Base-by-base conservation (phyloP, 2,888 invertebrate species). In the Eupithecia centaureata region DNA sequence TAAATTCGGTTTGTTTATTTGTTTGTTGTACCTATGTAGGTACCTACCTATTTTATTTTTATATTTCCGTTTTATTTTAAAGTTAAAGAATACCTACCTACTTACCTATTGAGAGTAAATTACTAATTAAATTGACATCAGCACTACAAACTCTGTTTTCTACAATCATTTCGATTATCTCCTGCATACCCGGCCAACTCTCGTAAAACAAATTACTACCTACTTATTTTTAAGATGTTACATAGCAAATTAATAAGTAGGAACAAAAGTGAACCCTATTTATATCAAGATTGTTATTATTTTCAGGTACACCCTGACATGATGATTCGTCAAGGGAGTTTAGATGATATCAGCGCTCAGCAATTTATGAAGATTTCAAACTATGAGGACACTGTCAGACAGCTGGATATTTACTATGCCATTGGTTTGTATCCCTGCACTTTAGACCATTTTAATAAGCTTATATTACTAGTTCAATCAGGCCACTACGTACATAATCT, bases 341-440 rank as follows among this genome's bases (percentile, higher is more conserved):
- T 96, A 76, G 97, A 97, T 79, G 97, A 97, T 76, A 94, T 96
- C 68, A 96, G 96, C 88, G 93, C 96, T 59, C 97, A 97, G 81
- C 96, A 96, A 86, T 97, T 96, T 86, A 87, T 97, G 42, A 97
- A 97, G 91, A 95, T 96, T 62, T 96, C 96, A 12, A 97, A 97
- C 83, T 98, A 98, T 92, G 97, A 98, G 88, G 97, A 98, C 78
- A 97, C 97, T 7, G 97, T 98, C 0, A 94, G 96, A 74, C 98
- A 98, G 85, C 92, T 99, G 70, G 98, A 98, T 90, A 96, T 97
- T 80, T 98, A 98, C 87, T 99, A 99, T 95, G 98, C 97, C 79
- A 97, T 97, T 80, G 97, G 98, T 98, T 93, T 89, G 90, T 97
- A 92, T 25, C 33, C 30, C 18, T 25, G 38, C 30, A 35, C 2